A percentile compares a stretch with the other conserved stretches of the same genome.
Conservation (phyloP, 2,113 vertebrate species). For the Myotis lucifugus region DNA sequence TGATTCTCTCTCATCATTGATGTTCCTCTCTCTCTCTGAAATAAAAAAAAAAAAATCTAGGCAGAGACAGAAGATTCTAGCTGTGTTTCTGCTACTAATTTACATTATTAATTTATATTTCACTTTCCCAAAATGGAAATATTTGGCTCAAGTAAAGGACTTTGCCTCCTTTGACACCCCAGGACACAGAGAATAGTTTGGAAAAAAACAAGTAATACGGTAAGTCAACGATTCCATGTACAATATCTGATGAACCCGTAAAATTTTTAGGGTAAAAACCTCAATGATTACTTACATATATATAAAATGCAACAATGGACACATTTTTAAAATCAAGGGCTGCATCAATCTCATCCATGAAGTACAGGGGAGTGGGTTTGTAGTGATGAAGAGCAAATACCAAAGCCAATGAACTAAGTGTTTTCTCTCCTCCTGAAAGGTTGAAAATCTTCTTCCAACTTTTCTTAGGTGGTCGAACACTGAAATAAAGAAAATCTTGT, state of each 20-base stretch:
- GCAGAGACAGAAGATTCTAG: not conserved
- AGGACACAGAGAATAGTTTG: not conserved
- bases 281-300: constrained; percentile 91
- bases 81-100: not conserved
- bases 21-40: too few relatives aligned
- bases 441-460: constrained; percentile 99
- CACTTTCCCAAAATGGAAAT: not conserved
- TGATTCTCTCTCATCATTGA: too few relatives aligned
- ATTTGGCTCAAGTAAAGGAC: constrained; percentile 2
- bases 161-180: not conserved
- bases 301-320: constrained; percentile 98
- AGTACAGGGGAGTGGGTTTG: constrained; percentile 97
- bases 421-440: constrained; percentile 98
- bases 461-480: constrained; percentile 98
- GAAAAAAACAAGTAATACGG: not conserved
- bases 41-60: not conserved
- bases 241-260: not conserved
- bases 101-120: constrained; percentile 33
- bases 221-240: not conserved
- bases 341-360: constrained; percentile 99
- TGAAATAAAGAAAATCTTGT: constrained; percentile 76
- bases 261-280: not conserved
- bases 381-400: constrained; percentile 98
- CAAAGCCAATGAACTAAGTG: constrained; percentile 95
- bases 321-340: constrained; percentile 99